Evolutionary conservation across 2,113 vertebrate species (phyloP), one percentile per base, ranked within the genome.

Genomic region (Oryzias woworae): DNA sequence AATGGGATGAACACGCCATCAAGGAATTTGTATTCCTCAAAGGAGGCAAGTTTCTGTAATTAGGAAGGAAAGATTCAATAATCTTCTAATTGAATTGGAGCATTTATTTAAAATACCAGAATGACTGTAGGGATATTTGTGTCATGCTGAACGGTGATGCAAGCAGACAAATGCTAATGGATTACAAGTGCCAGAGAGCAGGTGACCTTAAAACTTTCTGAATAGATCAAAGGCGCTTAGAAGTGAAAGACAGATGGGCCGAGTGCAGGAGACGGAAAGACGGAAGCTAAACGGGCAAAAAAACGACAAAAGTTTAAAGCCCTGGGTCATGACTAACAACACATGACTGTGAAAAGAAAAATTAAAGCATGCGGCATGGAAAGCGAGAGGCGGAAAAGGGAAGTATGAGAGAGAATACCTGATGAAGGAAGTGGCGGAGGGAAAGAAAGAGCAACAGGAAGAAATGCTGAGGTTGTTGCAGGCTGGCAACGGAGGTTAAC

Each of bases 361-460:
- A 89, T 86, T 78, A 67, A 75, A 80, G 75, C 41, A 77, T 68
- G 43, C n/a, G 24, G 71, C 75, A 81, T 77, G 66, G 69, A 79
- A 78, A 82, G 71, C 42, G 72, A 84, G 78, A 73, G 67, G 70
- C 62, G 56, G 67, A 48, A 24, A 52, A 68, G 56, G 52, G 66
- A 53, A 60, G 56, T 10, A 54, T 24, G 28, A 45, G 62, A 44
- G 36, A 49, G 48, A 75, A 71, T 50, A 47, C 71, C 65, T 71
- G 50, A 69, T 59, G 7, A 15, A 28, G 36, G 74, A 66, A 17
- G 58, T 58, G 56, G 36, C 22, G 64, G 51, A 24, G 56, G 54
- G 44, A 58, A n/a, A 42, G 28, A 53, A 31, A 44, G 23, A 17
- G 44, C 23, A 3, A 55, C 69, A 49, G 45, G 20, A 58, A 22